Conservation (phyloP, 2,797 vertebrate genomes). For the Corythornis leucogaster region DNA sequence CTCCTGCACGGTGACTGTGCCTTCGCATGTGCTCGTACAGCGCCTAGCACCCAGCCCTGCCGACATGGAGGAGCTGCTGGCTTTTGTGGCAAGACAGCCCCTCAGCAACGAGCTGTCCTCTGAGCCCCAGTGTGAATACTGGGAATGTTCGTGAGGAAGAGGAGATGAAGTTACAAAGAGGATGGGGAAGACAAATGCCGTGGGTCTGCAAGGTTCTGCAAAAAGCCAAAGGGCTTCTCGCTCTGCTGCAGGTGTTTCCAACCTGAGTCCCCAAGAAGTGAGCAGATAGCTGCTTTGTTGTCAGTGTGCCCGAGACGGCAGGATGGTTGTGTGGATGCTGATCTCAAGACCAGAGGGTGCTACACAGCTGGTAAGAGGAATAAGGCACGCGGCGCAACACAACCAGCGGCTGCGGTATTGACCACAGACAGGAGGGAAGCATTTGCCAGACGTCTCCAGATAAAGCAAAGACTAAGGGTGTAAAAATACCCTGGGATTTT, state of each 20-base stretch:
- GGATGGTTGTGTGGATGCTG: background rate
- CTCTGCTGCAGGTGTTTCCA: background rate
- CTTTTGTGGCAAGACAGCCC: background rate
- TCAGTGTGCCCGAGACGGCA: background rate
- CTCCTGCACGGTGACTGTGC: slow-evolving; percentile 10
- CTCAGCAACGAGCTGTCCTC: accelerated
- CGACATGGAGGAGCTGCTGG: background rate
- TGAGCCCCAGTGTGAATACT: background rate
- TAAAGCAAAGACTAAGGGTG: slow-evolving; percentile 58
- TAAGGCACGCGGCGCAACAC: background rate
- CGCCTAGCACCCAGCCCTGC: background rate
- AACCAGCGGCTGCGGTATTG: slow-evolving; percentile 5
- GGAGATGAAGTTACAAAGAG: background rate
- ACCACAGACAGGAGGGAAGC: slow-evolving; percentile 65
- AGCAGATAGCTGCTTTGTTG: background rate
- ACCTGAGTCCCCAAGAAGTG: background rate
- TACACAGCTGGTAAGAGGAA: background rate
- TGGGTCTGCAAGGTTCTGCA: background rate
- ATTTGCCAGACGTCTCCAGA: slow-evolving; percentile 64
- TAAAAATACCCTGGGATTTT: slow-evolving; percentile 74
- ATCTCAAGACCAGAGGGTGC: background rate
- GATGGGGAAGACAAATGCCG: accelerated
- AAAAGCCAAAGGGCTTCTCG: background rate
- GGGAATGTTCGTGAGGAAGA: background rate
- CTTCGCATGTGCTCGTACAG: background rate